Evolutionary conservation across 2,113 vertebrate genomes (phyloP).

Genomic region (Potamarius usumacintae): DNA sequence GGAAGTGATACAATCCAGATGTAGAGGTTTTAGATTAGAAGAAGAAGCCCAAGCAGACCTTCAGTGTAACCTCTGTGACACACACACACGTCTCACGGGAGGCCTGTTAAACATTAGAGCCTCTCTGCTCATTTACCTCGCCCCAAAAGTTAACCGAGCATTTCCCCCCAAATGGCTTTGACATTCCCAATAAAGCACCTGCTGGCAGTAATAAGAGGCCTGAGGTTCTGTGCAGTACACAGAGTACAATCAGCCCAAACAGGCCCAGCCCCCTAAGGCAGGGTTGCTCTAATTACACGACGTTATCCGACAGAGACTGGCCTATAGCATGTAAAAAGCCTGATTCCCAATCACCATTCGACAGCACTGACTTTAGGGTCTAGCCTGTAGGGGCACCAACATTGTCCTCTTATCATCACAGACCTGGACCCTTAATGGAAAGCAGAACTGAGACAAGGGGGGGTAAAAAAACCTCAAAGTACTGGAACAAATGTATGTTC

Average conservation of each 20-base stretch:
- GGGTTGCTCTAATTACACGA: slow-evolving; percentile 47
- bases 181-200: slow-evolving; percentile 71
- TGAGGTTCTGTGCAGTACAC: slow-evolving; percentile 37
- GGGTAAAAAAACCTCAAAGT: slow-evolving; percentile 61
- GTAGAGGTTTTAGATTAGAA: slow-evolving; percentile 16
- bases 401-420: slow-evolving; percentile 67
- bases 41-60: slow-evolving; percentile 14
- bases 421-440: slow-evolving; percentile 71
- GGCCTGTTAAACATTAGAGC: slow-evolving; percentile 38
- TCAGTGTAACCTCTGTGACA: background rate
- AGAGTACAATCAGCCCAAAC: slow-evolving; percentile 37
- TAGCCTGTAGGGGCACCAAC: slow-evolving; percentile 52
- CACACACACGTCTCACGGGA: slow-evolving; percentile 16
- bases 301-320: slow-evolving; percentile 28
- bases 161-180: slow-evolving; percentile 39
- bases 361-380: slow-evolving; percentile 50
- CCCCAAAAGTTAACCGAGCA: slow-evolving; percentile 43
- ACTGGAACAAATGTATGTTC: slow-evolving; percentile 59
- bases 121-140: slow-evolving; percentile 33
- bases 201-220: slow-evolving; percentile 71
- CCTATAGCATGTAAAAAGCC: slow-evolving; percentile 27
- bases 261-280: slow-evolving; percentile 21
- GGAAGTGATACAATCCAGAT: slow-evolving; percentile 24
- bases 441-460: slow-evolving; percentile 63
- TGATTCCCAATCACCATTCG: background rate